Evolutionary conservation across 35 echinoderm and acorn worm species (phyloP), one percentile per base, ranked within the genome.

Genomic region (Lytechinus pictus): DNA sequence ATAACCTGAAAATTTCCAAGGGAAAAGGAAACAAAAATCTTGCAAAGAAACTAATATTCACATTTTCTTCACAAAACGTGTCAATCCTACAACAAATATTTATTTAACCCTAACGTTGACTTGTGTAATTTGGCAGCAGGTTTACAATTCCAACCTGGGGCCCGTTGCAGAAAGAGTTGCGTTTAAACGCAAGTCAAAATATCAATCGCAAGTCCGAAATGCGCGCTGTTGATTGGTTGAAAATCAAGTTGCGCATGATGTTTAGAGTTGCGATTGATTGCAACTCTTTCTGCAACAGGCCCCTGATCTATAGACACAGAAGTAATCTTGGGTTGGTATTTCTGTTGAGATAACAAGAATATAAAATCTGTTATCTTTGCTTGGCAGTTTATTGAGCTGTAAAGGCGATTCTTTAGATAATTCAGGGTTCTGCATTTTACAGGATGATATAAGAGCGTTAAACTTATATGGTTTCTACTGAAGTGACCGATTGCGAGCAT

Each of bases 51-150:
- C 9, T 58, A 58, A 58, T 11, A 58, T 58, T 11, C 56, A 58
- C 13, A 13, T 79, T 79, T 16, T 79, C 66, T 79, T 79, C 9
- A 58, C 56, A 79, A 8, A n/a, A 5, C 66, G 19, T 16, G 14
- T 79, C 14, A 16, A 24, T 7, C 21, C 1, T 79, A 6, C 1
- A 3, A 24, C 66, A 79, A 79, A 79, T 79, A 79, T 79, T 79
- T 79, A 24, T 24, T 79, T 16, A 79, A 79, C n/a, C 14, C 66
- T 79, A 19, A 79, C 66, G 21, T n/a, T 79, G 16, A 24, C 21
- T 79, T 79, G 66, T 79, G 66, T 79, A 79, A 79, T 79, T 79
- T 79, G 19, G 66, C 66, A 79, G 66, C 66, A n/a, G n/a, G 66
- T 79, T 79, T 24, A 79, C 66, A 24, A 79, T 1, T 79, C 14